Base-by-base conservation (phyloP, 2,888 invertebrate species). In the Plutella xylostella region DNA sequence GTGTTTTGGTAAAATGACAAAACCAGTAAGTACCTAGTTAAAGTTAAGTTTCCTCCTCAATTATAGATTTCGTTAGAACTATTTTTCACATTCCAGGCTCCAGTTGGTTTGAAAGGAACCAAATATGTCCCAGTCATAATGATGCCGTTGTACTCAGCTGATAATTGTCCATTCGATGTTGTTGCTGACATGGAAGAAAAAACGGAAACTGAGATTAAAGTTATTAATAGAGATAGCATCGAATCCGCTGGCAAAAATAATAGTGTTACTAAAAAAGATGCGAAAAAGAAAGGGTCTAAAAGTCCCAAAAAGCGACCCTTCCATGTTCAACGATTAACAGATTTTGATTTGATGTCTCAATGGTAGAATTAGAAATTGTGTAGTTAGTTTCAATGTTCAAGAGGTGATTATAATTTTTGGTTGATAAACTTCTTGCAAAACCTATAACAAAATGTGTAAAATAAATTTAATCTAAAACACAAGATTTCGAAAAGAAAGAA, bases 341-440 rank as follows among this genome's bases (percentile, higher is more conserved):
- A 80, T 53, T 79, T 78, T 48, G 79, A 79, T 63, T 64, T 79
- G 45, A 30, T 79, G 17, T 80, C 79, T 1, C 79, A 80, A 46
- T 80, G 79, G 79, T 80, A 25, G 34, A 5, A 4, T 3, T 11
- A 28, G 14, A 34, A 34, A 34, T n/a, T n/a, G n/a, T n/a, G n/a
- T n/a, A n/a, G n/a, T n/a, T n/a, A n/a, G n/a, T n/a, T n/a, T n/a
- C n/a, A n/a, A n/a, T n/a, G n/a, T n/a, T n/a, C n/a, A n/a, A n/a
- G n/a, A n/a, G n/a, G n/a, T n/a, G n/a, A n/a, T n/a, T n/a, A n/a
- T n/a, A n/a, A n/a, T n/a, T n/a, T n/a, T n/a, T n/a, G n/a, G n/a
- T n/a, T n/a, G n/a, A n/a, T n/a, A n/a, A n/a, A n/a, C n/a, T n/a
- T n/a, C n/a, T n/a, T n/a, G n/a, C n/a, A n/a, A n/a, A n/a, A n/a